A percentile compares a stretch with the other conserved stretches of the same genome.
Evolutionary conservation across 2,113 vertebrate genomes (phyloP).

Genomic region (Zosterops hypoxanthus): DNA sequence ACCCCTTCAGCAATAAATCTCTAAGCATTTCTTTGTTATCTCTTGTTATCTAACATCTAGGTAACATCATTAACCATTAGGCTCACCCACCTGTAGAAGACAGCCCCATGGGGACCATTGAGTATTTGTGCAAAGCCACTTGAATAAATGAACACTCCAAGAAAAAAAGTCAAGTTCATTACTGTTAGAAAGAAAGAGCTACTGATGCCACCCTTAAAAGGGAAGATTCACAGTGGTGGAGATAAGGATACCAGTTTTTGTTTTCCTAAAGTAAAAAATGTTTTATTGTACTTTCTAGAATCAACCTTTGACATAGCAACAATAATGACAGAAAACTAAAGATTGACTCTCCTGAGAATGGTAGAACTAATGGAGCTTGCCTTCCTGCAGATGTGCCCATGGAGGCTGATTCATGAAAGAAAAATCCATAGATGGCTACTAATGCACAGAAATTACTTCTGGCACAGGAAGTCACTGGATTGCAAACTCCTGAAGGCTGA

Average conservation of each 20-base stretch:
- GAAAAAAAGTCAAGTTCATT: background rate
- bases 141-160: background rate
- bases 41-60: background rate
- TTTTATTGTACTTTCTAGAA: background rate
- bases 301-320: background rate
- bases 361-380: background rate
- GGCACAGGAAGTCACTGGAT: background rate
- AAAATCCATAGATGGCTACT: background rate
- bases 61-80: background rate
- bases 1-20: background rate
- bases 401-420: background rate
- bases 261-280: background rate
- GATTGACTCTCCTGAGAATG: background rate
- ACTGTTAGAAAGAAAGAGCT: background rate
- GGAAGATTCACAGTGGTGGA: background rate
- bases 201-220: background rate
- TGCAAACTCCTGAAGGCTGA: background rate
- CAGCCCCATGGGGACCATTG: background rate
- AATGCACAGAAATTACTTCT: background rate
- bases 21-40: background rate
- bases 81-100: background rate
- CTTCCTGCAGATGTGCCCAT: background rate
- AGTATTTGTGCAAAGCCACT: background rate
- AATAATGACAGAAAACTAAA: background rate
- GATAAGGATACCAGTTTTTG: background rate